Base-by-base conservation (phyloP, 2,888 invertebrate genomes). In the Neoascia interrupta region DNA sequence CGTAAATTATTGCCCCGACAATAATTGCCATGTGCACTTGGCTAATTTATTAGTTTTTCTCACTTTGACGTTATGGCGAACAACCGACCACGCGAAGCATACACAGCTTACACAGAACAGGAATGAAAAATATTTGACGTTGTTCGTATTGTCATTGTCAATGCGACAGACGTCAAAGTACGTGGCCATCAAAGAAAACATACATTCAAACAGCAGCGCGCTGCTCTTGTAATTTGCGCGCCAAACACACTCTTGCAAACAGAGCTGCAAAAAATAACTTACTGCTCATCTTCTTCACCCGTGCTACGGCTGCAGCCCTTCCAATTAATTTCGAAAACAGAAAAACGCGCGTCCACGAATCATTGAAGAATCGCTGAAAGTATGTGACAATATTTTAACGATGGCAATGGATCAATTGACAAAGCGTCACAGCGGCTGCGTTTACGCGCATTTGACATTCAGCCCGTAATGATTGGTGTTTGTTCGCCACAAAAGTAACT, bases 331-430 rank as follows among this genome's bases (percentile, higher is more conserved):
- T 70, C 28, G 15, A 56, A 5, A 5, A 39, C 28, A 49, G 18
- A 69, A 36, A 58, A 34, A 26, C 56, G 45, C 39, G 18, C 13
- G n/a, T n/a, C 31, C 43, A 43, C 28, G 53, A 81, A 66, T 69
- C 64, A 72, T 66, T 51, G 54, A 63, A 37, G 53, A 61, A 73
- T 73, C 79, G 81, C 73, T 81, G 81, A 82, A 81, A 75, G 75
- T 74, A 81, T 83, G 83, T 82, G 83, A 82, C 82, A 82, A 82
- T 82, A 83, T 82, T 82, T 83, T 82, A 82, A 82, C 83, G 81
- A 82, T 76, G 81, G 68, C 81, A 76, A 81, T 75, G 81, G 70
- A 82, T 81, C 82, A 81, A 82, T 81, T 79, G 79, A 69, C 69
- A 61, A 31, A 19, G 43, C 53, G 45, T 60, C 51, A 41, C 8